Base-by-base conservation (phyloP, 2,113 vertebrate genomes). In the Kobus ellipsiprymnus region DNA sequence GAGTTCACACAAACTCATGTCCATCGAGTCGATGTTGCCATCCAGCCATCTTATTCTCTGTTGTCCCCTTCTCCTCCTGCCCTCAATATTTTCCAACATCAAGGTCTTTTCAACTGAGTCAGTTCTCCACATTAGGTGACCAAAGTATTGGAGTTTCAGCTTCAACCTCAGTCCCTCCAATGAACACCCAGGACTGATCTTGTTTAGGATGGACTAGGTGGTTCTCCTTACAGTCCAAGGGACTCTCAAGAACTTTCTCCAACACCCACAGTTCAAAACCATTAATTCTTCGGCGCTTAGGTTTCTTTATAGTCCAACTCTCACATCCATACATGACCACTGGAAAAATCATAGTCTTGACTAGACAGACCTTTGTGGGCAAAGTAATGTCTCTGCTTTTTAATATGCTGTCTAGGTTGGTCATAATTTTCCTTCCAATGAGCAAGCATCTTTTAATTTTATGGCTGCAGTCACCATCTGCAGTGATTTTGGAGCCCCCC, bases 281-380 rank as follows among this genome's bases (percentile, higher is more conserved):
- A 36, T 71, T n/a, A 36, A 3, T 71, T 71, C 19, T 36, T 71
- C 4, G 0, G 64, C 0, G 0, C 64, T 36, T 17, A 36, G 17
- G 4, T 21, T 36, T 36, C 9, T 36, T 71, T 5, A 21, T 1
- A 71, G n/a, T 36, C 9, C n/a, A 36, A 36, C n/a, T 36, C 17
- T 36, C 64, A 36, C 17, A 36, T 36, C n/a, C n/a, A 71, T 71
- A 71, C 64, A 23, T 36, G 4, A 71, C 4, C 10, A 36, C 64
- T 21, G 64, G n/a, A 71, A 36, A 71, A 71, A 71, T n/a, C 17
- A 71, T 36, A 71, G 17, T 9, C 9, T 71, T 21, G 9, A 71
- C 64, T 71, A 71, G 64, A 71, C 0, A 2, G n/a, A 71, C n/a
- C 64, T 36, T 36, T 71, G 17, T 71, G 19, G n/a, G 17, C 64